phyloP scores from a whole-genome alignment of 2,113 vertebrate genomes.

The Pandion haliaetus region DNA sequence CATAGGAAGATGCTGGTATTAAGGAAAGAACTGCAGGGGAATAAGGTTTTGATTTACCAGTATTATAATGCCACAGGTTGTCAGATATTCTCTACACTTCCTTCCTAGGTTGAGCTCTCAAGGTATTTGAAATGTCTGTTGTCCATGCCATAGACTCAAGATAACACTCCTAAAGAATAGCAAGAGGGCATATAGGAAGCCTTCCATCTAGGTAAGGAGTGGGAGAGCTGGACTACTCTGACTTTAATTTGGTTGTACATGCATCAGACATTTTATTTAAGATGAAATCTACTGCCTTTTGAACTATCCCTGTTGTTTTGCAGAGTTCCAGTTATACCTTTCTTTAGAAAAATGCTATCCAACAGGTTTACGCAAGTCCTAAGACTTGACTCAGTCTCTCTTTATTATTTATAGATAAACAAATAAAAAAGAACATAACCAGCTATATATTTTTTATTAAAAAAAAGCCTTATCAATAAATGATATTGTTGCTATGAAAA shows the following conservation, averaged over 20 bases:
- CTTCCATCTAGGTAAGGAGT: not conserved
- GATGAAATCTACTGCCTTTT: not conserved
- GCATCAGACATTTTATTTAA: not conserved
- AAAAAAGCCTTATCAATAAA: conserved; percentile 65
- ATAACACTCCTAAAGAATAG: not conserved
- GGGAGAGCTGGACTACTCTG: not conserved
- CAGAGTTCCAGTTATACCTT: not conserved
- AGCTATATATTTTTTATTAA: conserved; percentile 2
- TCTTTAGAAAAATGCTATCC: not conserved
- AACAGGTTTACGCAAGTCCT: not conserved
- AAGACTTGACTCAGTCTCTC: not conserved
- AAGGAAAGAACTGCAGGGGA: not conserved
- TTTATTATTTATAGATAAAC: conserved; percentile 46
- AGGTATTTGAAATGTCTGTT: not conserved
- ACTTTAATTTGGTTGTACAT: not conserved
- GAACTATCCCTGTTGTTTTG: not conserved
- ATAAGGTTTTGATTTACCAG: not conserved
- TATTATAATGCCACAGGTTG: not conserved
- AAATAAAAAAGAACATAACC: conserved; percentile 35
- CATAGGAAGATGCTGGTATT: not conserved
- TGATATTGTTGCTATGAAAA: conserved; percentile 59
- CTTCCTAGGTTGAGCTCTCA: not conserved
- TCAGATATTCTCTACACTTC: not conserved
- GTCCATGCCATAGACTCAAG: not conserved
- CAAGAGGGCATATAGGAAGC: not conserved